Evolutionary conservation across 1,140 invertebrate genomes (phyloP).

Genomic region (Melipona quadrifasciata): DNA sequence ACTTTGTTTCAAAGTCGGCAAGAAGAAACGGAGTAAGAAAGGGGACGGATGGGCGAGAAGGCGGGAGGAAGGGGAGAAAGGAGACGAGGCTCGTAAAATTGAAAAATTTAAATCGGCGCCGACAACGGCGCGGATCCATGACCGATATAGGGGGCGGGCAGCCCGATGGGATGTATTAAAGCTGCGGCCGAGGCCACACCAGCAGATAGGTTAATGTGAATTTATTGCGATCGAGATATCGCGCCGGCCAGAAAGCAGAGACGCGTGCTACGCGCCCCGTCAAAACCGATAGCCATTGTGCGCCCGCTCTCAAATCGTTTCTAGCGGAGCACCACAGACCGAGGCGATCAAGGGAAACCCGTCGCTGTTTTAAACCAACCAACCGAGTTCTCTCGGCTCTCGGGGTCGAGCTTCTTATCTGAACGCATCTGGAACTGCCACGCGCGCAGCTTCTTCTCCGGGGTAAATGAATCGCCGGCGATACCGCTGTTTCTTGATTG

Average conservation of each 20-base stretch:
- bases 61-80: neutral
- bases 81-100: conserved; percentile 46
- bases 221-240: conserved; percentile 81
- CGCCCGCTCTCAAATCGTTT: conserved; percentile 49
- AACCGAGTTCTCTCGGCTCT: conserved; percentile 36
- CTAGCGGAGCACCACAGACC: neutral
- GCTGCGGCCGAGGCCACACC: conserved; percentile 70
- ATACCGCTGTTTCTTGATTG: neutral
- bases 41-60: neutral
- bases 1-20: neutral
- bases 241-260: conserved; percentile 74
- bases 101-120: conserved; percentile 65
- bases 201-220: conserved; percentile 81
- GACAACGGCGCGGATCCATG: conserved; percentile 52
- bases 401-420: conserved; percentile 35
- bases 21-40: neutral
- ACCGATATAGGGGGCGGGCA: conserved; percentile 3
- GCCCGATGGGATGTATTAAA: conserved; percentile 70
- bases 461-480: conserved; percentile 32
- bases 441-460: conserved; percentile 42
- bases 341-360: conserved; percentile 8
- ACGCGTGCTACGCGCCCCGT: conserved; percentile 74
- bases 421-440: conserved; percentile 27
- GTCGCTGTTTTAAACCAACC: conserved; percentile 59
- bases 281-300: conserved; percentile 74